Conservation (phyloP, 2,113 vertebrate genomes). For the Carassius auratus region DNA sequence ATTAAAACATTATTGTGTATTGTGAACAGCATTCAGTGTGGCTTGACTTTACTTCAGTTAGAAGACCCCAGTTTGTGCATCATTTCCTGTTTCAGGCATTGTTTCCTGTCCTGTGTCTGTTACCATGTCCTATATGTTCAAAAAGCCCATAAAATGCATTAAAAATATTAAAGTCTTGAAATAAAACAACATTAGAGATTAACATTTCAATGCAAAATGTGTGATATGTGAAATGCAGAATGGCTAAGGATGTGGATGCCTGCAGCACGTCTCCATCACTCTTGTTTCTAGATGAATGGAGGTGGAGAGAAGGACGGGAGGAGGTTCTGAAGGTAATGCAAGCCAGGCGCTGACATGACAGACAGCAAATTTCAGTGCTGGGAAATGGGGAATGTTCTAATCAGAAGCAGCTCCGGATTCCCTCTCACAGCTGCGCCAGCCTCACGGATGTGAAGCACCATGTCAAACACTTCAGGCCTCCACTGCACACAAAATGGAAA, state of each 20-base stretch:
- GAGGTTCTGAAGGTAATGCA: constrained; percentile 57
- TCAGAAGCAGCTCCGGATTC: constrained; percentile 63
- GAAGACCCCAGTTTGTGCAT: background rate
- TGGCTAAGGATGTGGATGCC: background rate
- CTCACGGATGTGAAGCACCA: constrained; percentile 28
- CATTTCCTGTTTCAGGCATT: background rate
- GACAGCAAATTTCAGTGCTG: constrained; percentile 68
- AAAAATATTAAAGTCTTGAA: background rate
- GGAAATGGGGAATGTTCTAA: constrained; percentile 67
- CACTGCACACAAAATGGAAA: constrained; percentile 10
- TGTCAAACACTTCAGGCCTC: constrained; percentile 27
- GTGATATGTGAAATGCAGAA: background rate
- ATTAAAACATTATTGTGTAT: background rate
- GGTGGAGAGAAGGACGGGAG: constrained; percentile 28
- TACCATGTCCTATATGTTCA: background rate
- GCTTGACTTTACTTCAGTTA: too few relatives aligned
- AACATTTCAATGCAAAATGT: background rate
- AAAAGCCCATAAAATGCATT: background rate
- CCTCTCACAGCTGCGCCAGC: constrained; percentile 61
- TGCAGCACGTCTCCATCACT: background rate
- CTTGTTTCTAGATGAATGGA: constrained; percentile 13
- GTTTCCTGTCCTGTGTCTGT: background rate
- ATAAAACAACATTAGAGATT: background rate
- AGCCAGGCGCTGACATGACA: constrained; percentile 63
- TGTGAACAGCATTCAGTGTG: too few relatives aligned